phyloP scores from a whole-genome alignment of 1,140 invertebrate species.

The Myzus persicae region DNA sequence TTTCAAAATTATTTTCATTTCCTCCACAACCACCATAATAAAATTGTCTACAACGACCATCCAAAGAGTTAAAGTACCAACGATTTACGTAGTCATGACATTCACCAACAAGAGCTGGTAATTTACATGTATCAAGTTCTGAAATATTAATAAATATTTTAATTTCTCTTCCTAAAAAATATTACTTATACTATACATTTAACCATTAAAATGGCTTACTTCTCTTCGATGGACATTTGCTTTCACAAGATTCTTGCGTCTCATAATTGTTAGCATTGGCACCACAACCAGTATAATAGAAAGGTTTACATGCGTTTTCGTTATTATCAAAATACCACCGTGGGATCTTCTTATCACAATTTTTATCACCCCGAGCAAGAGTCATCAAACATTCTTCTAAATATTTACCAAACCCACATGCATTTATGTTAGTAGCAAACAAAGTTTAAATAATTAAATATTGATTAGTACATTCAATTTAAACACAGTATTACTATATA shows the following conservation, averaged over 20 bases:
- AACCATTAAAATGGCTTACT: conserved; percentile 69
- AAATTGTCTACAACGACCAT: conserved; percentile 76
- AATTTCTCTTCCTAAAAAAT: not conserved
- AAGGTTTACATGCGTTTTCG: conserved; percentile 89
- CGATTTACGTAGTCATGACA: conserved; percentile 79
- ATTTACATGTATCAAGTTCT: conserved; percentile 78
- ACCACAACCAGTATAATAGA: conserved; percentile 92
- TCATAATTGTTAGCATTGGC: conserved; percentile 90
- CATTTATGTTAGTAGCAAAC: conserved; percentile 46
- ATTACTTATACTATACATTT: not conserved
- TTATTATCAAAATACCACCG: conserved; percentile 87
- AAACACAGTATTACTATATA: not conserved
- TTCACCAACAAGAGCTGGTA: conserved; percentile 78
- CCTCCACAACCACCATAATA: conserved; percentile 84
- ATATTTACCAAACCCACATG: conserved; percentile 53
- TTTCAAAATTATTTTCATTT: conserved; percentile 82
- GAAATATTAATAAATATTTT: conserved; percentile 52
- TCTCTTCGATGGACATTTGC: conserved; percentile 79
- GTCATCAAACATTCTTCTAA: conserved; percentile 81
- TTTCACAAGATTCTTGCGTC: conserved; percentile 78
- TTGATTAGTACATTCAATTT: not conserved
- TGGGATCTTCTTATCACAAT: conserved; percentile 79
- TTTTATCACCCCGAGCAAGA: conserved; percentile 73
- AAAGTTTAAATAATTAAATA: not conserved
- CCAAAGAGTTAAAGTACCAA: conserved; percentile 85